Percentiles rank a stretch among this genome's conserved stretches.
phyloP scores from a whole-genome alignment of 2,113 vertebrate species.

The Amblyopsis rosae region DNA sequence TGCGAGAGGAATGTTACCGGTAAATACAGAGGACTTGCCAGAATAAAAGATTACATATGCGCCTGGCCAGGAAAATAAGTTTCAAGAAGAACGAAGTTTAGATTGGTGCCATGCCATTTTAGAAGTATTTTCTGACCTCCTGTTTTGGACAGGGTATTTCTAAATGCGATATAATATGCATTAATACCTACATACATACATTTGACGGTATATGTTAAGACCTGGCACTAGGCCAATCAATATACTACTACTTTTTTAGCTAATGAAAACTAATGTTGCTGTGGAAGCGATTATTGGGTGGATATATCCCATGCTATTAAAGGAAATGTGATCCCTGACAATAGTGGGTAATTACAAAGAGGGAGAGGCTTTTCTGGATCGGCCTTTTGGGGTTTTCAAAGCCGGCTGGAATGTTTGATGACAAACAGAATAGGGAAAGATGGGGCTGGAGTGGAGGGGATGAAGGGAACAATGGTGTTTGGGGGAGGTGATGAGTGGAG shows the following conservation, averaged over 20 bases:
- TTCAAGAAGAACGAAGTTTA: neutral
- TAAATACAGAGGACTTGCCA: constrained; percentile 30
- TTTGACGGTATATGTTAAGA: neutral
- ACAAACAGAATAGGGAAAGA: constrained; percentile 13
- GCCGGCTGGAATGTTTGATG: constrained; percentile 10
- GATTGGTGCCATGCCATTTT: neutral
- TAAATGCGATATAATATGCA: too few relatives aligned
- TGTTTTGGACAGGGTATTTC: too few relatives aligned
- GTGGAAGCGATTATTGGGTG: neutral
- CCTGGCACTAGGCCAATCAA: neutral
- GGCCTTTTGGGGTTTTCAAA: constrained; percentile 8
- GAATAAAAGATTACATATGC: neutral
- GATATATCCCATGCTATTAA: neutral
- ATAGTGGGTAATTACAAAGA: constrained; percentile 22
- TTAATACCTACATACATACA: neutral
- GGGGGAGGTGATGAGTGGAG: constrained; percentile 4
- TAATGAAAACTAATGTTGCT: constrained; percentile 9
- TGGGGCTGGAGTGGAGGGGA: constrained; percentile 31
- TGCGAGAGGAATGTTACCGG: constrained; percentile 13
- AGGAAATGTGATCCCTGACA: too few relatives aligned
- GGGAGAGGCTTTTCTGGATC: constrained; percentile 2
- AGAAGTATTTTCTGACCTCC: too few relatives aligned
- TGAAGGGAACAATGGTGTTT: constrained; percentile 25
- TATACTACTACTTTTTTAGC: neutral
- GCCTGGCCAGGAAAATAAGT: neutral